phyloP scores from a whole-genome alignment of 2,888 invertebrate genomes.

The Chymomyza procnemis region DNA sequence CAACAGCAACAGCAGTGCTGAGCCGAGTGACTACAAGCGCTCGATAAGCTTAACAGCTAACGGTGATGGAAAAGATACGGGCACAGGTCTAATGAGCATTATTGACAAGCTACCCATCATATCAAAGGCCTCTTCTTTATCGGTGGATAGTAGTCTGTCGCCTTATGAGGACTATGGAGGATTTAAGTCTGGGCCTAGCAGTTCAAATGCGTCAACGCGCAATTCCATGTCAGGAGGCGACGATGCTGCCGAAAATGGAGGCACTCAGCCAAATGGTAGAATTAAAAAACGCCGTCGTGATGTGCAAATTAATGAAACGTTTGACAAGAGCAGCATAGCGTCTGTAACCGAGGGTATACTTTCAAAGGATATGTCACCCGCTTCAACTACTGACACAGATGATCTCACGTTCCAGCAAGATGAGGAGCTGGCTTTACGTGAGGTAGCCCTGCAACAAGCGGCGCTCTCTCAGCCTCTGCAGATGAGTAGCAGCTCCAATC shows the following conservation, averaged over 20 bases:
- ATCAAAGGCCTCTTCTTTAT: conserved; percentile 78
- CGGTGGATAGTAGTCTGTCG: conserved; percentile 77
- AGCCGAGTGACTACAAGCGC: conserved; percentile 71
- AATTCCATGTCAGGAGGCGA: conserved; percentile 61
- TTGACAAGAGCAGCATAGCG: conserved; percentile 78
- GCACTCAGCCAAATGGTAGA: conserved; percentile 39
- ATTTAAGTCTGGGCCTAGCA: conserved; percentile 77
- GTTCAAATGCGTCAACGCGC: conserved; percentile 69
- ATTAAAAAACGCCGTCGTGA: conserved; percentile 76
- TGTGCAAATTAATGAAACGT: conserved; percentile 78
- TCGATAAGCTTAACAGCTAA: conserved; percentile 75
- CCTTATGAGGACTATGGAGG: conserved; percentile 77
- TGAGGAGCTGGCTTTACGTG: conserved; percentile 70
- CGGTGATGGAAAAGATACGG: conserved; percentile 51
- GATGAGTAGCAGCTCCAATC: conserved; percentile 65
- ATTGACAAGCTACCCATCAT: conserved; percentile 78
- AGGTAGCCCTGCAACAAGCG: conserved; percentile 47
- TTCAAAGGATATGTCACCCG: conserved; percentile 78
- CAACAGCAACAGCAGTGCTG: conserved; percentile 24
- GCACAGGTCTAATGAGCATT: conserved; percentile 77
- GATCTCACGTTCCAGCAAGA: conserved; percentile 79
- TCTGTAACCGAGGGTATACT: conserved; percentile 78
- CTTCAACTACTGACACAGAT: conserved; percentile 78
- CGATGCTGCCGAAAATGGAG: conserved; percentile 40
- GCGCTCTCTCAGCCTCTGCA: conserved; percentile 43